Conservation (phyloP, 2,888 invertebrate genomes). For the Stenichneumon culpator region DNA sequence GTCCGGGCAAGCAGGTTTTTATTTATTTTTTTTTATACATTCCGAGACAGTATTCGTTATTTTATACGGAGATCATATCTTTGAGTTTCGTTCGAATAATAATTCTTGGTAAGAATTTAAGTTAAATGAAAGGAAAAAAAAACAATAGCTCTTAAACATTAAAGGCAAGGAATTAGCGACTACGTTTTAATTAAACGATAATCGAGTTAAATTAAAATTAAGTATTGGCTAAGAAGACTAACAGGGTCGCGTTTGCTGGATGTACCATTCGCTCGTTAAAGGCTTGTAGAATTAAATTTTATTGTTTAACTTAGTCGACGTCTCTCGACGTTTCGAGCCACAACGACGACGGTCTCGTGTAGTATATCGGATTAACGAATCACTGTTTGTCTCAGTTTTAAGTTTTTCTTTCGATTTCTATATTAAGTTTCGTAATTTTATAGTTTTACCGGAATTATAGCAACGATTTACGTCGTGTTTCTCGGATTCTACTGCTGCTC, state of each 20-base stretch:
- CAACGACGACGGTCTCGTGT: slow-evolving; percentile 4
- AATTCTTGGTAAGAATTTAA: slow-evolving; percentile 38
- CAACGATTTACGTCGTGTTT: neutral
- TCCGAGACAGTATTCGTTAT: slow-evolving; percentile 43
- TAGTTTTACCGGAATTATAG: neutral
- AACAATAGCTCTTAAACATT: slow-evolving; percentile 15
- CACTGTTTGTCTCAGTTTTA: slow-evolving; percentile 1
- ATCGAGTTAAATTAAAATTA: slow-evolving; percentile 58
- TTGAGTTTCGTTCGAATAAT: slow-evolving; percentile 38
- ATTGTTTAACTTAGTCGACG: neutral
- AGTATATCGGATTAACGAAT: slow-evolving; percentile 17
- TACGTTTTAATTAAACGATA: slow-evolving; percentile 14
- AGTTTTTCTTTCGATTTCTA: neutral
- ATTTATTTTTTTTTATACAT: slow-evolving; percentile 43
- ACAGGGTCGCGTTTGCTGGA: slow-evolving; percentile 25
- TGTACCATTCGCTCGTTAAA: slow-evolving; percentile 30
- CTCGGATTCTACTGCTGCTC: slow-evolving; percentile 42
- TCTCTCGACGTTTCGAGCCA: slow-evolving; percentile 13
- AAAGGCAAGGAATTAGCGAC: slow-evolving; percentile 25
- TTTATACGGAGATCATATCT: slow-evolving; percentile 20
- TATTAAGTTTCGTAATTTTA: slow-evolving; percentile 10
- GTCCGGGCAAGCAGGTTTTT: slow-evolving; percentile 10
- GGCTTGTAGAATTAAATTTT: slow-evolving; percentile 30
- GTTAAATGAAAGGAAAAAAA: slow-evolving; percentile 1
- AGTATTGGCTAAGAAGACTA: slow-evolving; percentile 34